Evolutionary conservation across 2,113 vertebrate species (phyloP).

Genomic region (Cephalopholis sonnerati): DNA sequence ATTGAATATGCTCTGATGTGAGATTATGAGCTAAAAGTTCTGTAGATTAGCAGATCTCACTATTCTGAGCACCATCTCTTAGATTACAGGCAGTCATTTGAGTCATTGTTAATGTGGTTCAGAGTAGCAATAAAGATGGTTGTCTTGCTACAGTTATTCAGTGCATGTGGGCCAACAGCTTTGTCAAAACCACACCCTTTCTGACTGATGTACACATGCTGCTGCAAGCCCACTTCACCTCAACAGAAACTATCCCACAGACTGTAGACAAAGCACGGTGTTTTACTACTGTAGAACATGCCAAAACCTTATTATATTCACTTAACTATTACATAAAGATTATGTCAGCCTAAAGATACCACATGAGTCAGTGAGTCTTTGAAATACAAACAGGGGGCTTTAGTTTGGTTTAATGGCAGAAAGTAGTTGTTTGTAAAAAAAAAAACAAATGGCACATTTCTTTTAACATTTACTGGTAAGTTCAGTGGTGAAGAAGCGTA

Average conservation of each 20-base stretch:
- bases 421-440: not conserved
- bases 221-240: slow-evolving; percentile 54
- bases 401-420: not conserved
- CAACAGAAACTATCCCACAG: slow-evolving; percentile 13
- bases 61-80: not conserved
- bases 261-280: not conserved
- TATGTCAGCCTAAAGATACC: not conserved
- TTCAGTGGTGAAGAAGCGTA: not conserved
- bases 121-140: not conserved
- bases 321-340: not conserved
- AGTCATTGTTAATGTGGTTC: not conserved
- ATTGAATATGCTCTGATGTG: not conserved
- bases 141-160: slow-evolving; percentile 30
- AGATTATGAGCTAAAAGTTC: not conserved
- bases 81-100: not conserved
- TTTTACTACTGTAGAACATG: not conserved
- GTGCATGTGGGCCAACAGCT: slow-evolving; percentile 47
- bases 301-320: not conserved
- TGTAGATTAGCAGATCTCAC: not conserved
- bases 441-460: not conserved
- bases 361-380: not conserved
- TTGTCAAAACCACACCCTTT: slow-evolving; percentile 63
- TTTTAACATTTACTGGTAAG: not conserved
- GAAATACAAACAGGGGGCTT: not conserved
- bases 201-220: slow-evolving; percentile 56